Evolutionary conservation across 2,888 invertebrate species (phyloP).

Genomic region (Pemphredon lugubris): DNA sequence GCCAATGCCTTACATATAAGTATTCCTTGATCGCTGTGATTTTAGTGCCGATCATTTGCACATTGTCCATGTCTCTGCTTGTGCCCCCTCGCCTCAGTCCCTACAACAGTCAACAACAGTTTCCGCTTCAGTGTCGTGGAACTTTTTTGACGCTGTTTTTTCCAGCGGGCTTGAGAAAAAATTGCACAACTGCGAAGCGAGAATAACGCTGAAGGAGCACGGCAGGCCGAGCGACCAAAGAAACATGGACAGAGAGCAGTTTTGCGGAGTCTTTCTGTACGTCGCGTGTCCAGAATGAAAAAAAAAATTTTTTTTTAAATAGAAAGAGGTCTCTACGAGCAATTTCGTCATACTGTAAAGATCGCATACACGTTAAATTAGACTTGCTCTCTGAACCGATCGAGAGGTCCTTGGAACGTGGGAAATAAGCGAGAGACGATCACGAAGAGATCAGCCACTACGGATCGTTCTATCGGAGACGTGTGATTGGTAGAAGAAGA

Average conservation of each 20-base stretch:
- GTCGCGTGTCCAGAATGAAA: not conserved
- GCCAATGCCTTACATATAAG: slow-evolving; percentile 79
- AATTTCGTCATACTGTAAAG: slow-evolving; percentile 18
- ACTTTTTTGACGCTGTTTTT: slow-evolving; percentile 44
- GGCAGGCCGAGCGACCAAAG: slow-evolving; percentile 77
- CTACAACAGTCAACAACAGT: slow-evolving; percentile 80
- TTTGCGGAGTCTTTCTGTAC: slow-evolving; percentile 3
- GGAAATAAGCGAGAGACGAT: slow-evolving; percentile 40
- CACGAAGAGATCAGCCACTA: slow-evolving; percentile 37
- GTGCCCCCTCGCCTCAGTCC: slow-evolving; percentile 78
- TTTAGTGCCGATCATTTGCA: slow-evolving; percentile 81
- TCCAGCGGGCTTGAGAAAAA: slow-evolving; percentile 46
- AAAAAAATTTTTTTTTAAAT: not conserved
- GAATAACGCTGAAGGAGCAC: slow-evolving; percentile 70
- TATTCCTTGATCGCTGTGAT: slow-evolving; percentile 81
- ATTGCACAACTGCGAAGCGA: slow-evolving; percentile 63
- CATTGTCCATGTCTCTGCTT: slow-evolving; percentile 81
- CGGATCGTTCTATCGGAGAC: slow-evolving; percentile 5
- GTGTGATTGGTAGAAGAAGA: not conserved
- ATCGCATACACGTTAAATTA: not conserved
- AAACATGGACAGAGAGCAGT: slow-evolving; percentile 76
- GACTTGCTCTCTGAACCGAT: slow-evolving; percentile 59
- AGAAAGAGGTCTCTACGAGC: too few relatives aligned
- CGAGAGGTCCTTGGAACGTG: slow-evolving; percentile 46
- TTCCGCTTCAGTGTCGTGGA: slow-evolving; percentile 75